These are phyloP conservation scores for Cnemophilus loriae DNA, from an alignment of 2,113 vertebrate species.

Conservation along the genomic window DNA sequence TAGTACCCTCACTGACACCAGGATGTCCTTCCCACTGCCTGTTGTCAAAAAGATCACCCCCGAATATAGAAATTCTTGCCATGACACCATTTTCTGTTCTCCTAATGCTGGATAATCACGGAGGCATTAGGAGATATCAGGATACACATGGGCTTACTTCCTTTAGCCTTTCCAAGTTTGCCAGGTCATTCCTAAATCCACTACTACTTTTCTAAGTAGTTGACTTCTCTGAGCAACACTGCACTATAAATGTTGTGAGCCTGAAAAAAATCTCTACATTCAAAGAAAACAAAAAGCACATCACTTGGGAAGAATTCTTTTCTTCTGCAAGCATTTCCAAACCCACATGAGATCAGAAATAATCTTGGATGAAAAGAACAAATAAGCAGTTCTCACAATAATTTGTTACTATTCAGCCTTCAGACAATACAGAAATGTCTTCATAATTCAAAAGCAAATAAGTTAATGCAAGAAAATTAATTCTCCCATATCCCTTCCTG, in stretches of 20 bases:
- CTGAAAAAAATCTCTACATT: not conserved
- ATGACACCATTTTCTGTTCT: not conserved
- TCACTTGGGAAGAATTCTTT: not conserved
- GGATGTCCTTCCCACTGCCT: not conserved
- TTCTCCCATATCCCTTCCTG: not conserved
- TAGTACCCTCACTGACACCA: rapidly evolving
- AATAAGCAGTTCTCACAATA: not conserved
- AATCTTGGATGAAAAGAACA: not conserved
- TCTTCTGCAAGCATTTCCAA: not conserved
- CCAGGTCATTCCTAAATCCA: not conserved
- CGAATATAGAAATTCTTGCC: not conserved
- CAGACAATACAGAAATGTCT: not conserved
- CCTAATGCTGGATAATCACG: not conserved
- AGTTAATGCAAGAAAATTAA: not conserved
- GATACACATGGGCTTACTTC: not conserved
- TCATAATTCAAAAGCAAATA: slow-evolving; percentile 16
- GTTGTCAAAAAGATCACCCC: not conserved
- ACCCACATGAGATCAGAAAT: not conserved
- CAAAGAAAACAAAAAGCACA: not conserved
- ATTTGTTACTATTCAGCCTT: not conserved
- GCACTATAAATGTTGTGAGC: not conserved
- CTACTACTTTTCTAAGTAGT: not conserved
- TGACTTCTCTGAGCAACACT: not conserved
- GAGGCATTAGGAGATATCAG: not conserved
- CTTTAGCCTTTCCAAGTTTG: not conserved